Evolutionary conservation across 2,113 vertebrate genomes (phyloP).

Genomic region (Arothron firmamentum): DNA sequence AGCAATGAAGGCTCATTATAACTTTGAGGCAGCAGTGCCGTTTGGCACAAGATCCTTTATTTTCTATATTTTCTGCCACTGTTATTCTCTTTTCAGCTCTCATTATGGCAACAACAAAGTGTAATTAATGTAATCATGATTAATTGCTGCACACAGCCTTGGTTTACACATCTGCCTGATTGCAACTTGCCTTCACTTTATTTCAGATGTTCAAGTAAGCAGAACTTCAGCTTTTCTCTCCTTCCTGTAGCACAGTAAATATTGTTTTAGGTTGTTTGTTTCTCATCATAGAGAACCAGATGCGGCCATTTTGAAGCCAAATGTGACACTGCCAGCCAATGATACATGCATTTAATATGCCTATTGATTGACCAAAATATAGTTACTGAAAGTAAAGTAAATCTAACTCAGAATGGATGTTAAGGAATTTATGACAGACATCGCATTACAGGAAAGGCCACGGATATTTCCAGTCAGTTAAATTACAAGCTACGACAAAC

Average conservation of each 20-base stretch:
- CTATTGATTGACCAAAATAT: constrained; percentile 51
- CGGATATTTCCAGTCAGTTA: constrained; percentile 56
- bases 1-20: constrained; percentile 56
- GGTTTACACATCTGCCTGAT: constrained; percentile 70
- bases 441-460: constrained; percentile 62
- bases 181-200: constrained; percentile 53
- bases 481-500: constrained; percentile 60
- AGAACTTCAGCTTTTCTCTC: constrained; percentile 24
- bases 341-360: constrained; percentile 41
- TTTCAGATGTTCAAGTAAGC: constrained; percentile 35
- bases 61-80: constrained; percentile 34
- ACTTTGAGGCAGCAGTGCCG: constrained; percentile 34
- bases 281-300: constrained; percentile 30
- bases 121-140: constrained; percentile 73
- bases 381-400: constrained; percentile 39
- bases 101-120: constrained; percentile 64
- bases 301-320: constrained; percentile 39
- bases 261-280: neutral
- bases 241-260: neutral
- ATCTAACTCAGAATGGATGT: constrained; percentile 29
- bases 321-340: no score
- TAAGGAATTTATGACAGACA: constrained; percentile 51
- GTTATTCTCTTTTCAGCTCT: constrained; percentile 43
- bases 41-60: constrained; percentile 37
- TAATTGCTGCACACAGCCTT: constrained; percentile 57